Evolutionary conservation across 2,797 vertebrate species (phyloP).

Genomic region (Rhinatrema bivittatum): DNA sequence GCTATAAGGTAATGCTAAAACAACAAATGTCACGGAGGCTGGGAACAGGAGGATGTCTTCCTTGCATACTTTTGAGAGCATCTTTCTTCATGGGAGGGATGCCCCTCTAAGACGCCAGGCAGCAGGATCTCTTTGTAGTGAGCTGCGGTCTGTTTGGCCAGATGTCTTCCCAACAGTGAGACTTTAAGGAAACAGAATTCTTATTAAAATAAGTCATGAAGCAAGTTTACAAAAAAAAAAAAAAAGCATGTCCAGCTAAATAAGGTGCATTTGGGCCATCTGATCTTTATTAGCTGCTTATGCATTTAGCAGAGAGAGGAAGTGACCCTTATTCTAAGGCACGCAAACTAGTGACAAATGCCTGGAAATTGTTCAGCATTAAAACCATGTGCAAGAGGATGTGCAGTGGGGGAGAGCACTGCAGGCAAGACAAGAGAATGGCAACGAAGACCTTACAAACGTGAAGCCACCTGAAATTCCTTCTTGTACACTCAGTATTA

Average conservation of each 20-base stretch:
- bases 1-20: constrained; percentile 59
- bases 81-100: constrained; percentile 53
- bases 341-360: constrained; percentile 31
- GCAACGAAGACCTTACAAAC: too few relatives aligned
- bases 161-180: constrained; percentile 70
- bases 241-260: constrained; percentile 37
- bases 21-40: constrained; percentile 68
- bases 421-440: too few relatives aligned
- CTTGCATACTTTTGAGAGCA: constrained; percentile 66
- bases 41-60: constrained; percentile 61
- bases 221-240: constrained; percentile 24
- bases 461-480: too few relatives aligned
- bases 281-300: constrained; percentile 51
- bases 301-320: constrained; percentile 31
- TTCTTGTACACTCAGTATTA: too few relatives aligned
- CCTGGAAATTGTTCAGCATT: constrained; percentile 17
- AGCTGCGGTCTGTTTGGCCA: constrained; percentile 78
- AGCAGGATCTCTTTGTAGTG: constrained; percentile 73
- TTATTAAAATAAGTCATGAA: constrained; percentile 47
- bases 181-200: constrained; percentile 45
- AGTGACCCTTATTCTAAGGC: constrained; percentile 29
- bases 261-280: constrained; percentile 39
- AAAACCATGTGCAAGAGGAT: constrained; percentile 9
- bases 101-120: constrained; percentile 56
- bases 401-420: constrained; percentile 1